Evolutionary conservation across 2,797 vertebrate species (phyloP).

Genomic region (Nyctibius grandis): DNA sequence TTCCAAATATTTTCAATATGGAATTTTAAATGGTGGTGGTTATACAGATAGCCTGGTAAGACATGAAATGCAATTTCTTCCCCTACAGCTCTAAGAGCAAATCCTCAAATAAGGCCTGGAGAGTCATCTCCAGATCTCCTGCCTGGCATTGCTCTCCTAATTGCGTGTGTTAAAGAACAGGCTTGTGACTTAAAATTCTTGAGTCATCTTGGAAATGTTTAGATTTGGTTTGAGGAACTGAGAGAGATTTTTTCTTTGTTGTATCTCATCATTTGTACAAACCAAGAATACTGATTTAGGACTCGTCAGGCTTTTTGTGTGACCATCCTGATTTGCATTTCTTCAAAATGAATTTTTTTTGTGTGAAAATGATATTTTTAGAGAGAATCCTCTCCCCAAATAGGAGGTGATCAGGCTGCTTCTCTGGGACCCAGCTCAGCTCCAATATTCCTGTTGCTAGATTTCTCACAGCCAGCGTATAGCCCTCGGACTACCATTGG

Average conservation of each 20-base stretch:
- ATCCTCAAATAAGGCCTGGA: neutral
- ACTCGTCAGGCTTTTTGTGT: neutral
- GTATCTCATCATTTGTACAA: neutral
- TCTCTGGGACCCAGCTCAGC: neutral
- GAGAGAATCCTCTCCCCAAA: neutral
- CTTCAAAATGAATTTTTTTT: neutral
- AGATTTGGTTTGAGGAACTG: neutral
- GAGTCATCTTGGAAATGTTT: neutral
- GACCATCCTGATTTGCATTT: neutral
- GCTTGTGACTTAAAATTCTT: neutral
- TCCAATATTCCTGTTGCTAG: neutral
- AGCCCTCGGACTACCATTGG: neutral
- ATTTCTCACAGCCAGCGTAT: neutral
- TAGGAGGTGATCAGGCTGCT: neutral
- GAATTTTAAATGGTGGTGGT: neutral
- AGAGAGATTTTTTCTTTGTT: neutral
- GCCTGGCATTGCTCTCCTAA: neutral
- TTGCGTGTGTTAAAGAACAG: neutral
- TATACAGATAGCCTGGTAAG: neutral
- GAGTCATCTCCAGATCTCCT: neutral
- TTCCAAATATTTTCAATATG: neutral
- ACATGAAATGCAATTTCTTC: neutral
- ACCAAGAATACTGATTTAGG: neutral
- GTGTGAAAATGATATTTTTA: neutral
- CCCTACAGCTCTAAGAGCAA: neutral